A percentile compares a stretch with the other conserved stretches of the same genome.
Evolutionary conservation across 1,140 invertebrate species (phyloP).

Genomic region (Listronotus bonariensis): DNA sequence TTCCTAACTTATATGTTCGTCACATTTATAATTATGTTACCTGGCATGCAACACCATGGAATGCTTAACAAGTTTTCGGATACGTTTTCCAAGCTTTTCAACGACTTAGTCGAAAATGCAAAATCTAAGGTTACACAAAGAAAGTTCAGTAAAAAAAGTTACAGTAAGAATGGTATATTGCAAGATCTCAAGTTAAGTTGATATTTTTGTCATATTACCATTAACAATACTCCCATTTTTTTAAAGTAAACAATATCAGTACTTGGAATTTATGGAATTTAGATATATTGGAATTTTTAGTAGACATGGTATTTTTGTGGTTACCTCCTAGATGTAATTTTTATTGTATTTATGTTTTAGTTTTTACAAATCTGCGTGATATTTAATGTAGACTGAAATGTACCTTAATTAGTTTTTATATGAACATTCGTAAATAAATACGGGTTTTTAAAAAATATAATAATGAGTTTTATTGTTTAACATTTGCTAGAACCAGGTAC

Average conservation of each 20-base stretch:
- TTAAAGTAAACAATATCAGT: too few species aligned
- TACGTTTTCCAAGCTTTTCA: slow-evolving; percentile 42
- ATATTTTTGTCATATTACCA: background rate
- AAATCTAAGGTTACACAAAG: slow-evolving; percentile 40
- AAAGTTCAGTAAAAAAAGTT: slow-evolving; percentile 36
- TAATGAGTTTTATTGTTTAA: too few species aligned
- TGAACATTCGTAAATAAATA: slow-evolving; percentile 20
- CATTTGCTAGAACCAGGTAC: too few species aligned
- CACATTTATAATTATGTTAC: slow-evolving; percentile 59
- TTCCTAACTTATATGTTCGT: slow-evolving; percentile 75
- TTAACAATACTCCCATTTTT: too few species aligned
- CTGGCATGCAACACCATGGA: slow-evolving; percentile 60
- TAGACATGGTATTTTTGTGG: too few species aligned
- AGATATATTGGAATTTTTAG: too few species aligned
- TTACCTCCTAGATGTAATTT: too few species aligned
- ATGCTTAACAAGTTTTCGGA: slow-evolving; percentile 45
- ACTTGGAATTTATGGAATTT: too few species aligned
- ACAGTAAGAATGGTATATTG: background rate
- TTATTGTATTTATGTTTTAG: background rate
- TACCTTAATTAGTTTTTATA: slow-evolving; percentile 27
- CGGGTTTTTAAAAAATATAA: slow-evolving; percentile 4
- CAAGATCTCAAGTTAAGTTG: background rate
- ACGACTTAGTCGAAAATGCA: slow-evolving; percentile 45
- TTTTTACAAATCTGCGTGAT: slow-evolving; percentile 17
- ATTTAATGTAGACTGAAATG: slow-evolving; percentile 22